Percentiles rank a stretch among this genome's conserved stretches.
phyloP scores from a whole-genome alignment of 2,888 invertebrate species.

The Priocnemis perturbator region DNA sequence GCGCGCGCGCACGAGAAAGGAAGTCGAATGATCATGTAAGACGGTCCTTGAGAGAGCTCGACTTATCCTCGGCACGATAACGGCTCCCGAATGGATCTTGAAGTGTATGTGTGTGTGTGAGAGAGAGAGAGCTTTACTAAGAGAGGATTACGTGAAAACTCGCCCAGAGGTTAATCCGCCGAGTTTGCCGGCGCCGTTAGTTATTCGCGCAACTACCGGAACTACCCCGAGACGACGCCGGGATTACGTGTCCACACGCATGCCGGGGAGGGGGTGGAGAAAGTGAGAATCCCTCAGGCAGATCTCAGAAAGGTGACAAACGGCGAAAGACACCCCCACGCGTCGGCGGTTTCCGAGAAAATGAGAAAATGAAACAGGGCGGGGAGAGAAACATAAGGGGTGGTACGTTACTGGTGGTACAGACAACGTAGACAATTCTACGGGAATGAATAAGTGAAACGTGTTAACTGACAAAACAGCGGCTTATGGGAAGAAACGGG shows the following conservation, averaged over 20 bases:
- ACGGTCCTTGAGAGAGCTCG: conserved; percentile 18
- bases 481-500: too few species aligned
- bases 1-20: conserved; percentile 16
- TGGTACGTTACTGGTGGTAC: too few species aligned
- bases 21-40: conserved; percentile 37
- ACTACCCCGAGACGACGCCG: conserved; percentile 16
- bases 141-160: conserved; percentile 52
- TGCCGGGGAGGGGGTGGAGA: conserved; percentile 10
- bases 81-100: conserved; percentile 44
- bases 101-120: too few species aligned
- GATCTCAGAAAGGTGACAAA: too few species aligned
- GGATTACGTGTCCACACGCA: conserved; percentile 44
- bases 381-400: too few species aligned
- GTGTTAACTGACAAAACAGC: too few species aligned
- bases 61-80: conserved; percentile 44
- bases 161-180: conserved; percentile 50
- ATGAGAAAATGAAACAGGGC: too few species aligned
- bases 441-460: too few species aligned
- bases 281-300: not conserved
- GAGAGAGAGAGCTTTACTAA: conserved; percentile 21
- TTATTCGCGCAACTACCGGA: conserved; percentile 43
- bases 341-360: too few species aligned
- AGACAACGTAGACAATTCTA: too few species aligned
- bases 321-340: too few species aligned
- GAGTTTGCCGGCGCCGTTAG: conserved; percentile 43